A percentile compares a stretch with the other conserved stretches of the same genome.
Evolutionary conservation across 2,888 invertebrate species (phyloP).

Genomic region (Nematopogon swammerdamellus): DNA sequence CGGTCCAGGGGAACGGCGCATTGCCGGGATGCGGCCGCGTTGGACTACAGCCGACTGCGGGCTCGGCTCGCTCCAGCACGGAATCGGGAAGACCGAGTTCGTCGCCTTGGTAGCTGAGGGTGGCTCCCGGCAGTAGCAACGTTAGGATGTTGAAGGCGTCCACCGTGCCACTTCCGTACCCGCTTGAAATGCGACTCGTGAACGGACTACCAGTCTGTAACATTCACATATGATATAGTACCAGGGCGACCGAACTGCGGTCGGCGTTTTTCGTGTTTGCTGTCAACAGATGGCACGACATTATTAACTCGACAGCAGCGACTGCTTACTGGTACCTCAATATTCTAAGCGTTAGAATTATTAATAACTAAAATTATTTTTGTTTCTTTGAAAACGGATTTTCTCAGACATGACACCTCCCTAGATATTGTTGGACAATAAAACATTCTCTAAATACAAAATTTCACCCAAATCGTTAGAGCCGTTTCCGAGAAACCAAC

Average conservation of each 20-base stretch:
- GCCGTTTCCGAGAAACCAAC: no score
- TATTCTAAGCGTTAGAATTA: no score
- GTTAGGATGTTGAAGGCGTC: slow-evolving; percentile 69
- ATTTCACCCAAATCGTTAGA: no score
- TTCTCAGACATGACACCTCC: no score
- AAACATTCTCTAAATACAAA: no score
- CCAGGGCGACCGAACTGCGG: slow-evolving; percentile 1
- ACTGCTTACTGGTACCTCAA: no score
- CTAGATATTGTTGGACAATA: no score
- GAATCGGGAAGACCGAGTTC: slow-evolving; percentile 62
- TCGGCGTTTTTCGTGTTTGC: no score
- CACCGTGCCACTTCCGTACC: slow-evolving; percentile 61
- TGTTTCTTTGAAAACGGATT: no score
- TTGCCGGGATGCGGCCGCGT: slow-evolving; percentile 21
- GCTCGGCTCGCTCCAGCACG: slow-evolving; percentile 48
- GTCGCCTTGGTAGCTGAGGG: slow-evolving; percentile 78
- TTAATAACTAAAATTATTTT: no score
- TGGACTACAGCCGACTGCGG: slow-evolving; percentile 49
- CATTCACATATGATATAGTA: slow-evolving; percentile 4
- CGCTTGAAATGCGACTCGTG: slow-evolving; percentile 48
- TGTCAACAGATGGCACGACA: no score
- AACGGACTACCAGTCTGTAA: slow-evolving; percentile 30
- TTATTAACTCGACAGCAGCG: no score
- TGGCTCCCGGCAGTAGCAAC: slow-evolving; percentile 69
- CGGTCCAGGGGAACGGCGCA: slow-evolving; percentile 44